These are phyloP conservation scores for Chelmon rostratus DNA, from an alignment of 2,797 vertebrate genomes.

Conservation along the genomic window DNA sequence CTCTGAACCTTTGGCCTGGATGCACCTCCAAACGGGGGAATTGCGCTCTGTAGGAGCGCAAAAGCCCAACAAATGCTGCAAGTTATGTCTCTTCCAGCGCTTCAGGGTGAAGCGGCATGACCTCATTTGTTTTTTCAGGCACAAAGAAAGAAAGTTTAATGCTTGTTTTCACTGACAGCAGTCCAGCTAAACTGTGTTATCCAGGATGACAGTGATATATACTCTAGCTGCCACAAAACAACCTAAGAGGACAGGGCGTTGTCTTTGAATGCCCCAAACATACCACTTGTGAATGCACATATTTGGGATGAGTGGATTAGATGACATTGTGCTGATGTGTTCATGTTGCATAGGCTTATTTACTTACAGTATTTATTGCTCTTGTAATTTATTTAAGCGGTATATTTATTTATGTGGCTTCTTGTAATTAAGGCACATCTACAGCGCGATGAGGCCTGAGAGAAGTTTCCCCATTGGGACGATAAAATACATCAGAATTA, in stretches of 20 bases:
- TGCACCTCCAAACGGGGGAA: slow-evolving; percentile 17
- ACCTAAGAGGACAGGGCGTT: slow-evolving; percentile 1
- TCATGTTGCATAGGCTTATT: slow-evolving; percentile 6
- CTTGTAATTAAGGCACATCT: slow-evolving; percentile 52
- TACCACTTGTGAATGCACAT: slow-evolving; percentile 8
- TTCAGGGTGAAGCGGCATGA: slow-evolving; percentile 40
- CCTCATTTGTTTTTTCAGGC: slow-evolving; percentile 48
- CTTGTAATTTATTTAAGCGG: slow-evolving; percentile 19
- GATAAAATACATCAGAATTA: slow-evolving; percentile 31
- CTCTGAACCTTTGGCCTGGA: slow-evolving; percentile 49
- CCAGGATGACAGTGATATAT: slow-evolving; percentile 31
- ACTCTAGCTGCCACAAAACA: slow-evolving; percentile 25
- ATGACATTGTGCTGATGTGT: slow-evolving; percentile 23
- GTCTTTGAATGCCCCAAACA: slow-evolving; percentile 14
- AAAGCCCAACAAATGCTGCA: slow-evolving; percentile 40
- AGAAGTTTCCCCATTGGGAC: slow-evolving; percentile 31
- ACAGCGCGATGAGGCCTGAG: not conserved
- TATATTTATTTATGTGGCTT: slow-evolving; percentile 39
- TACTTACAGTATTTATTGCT: slow-evolving; percentile 21
- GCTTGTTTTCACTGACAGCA: slow-evolving; percentile 54
- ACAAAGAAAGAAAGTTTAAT: slow-evolving; percentile 46
- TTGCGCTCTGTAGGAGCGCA: slow-evolving; percentile 11
- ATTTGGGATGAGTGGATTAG: slow-evolving; percentile 3
- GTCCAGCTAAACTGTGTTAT: slow-evolving; percentile 43
- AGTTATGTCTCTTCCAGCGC: slow-evolving; percentile 36